Conservation (phyloP, 2,888 invertebrate species). For the Eristalinus sepulchralis region DNA sequence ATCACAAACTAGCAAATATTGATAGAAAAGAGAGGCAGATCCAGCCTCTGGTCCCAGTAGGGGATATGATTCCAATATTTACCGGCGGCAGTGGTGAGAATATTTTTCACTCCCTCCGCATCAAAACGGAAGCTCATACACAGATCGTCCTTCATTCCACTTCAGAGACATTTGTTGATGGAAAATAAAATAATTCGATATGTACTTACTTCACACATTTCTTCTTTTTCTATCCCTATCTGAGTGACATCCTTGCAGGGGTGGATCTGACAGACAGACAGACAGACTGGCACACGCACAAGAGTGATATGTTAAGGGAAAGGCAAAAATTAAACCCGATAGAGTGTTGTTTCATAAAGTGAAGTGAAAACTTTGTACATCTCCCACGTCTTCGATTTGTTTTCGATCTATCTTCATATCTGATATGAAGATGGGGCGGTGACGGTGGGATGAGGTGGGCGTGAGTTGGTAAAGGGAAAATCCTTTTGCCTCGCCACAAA, state of each 20-base stretch:
- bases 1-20: conserved; percentile 61
- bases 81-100: background rate
- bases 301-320: conserved; percentile 35
- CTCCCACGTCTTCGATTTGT: conserved; percentile 43
- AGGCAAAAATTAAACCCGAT: conserved; percentile 48
- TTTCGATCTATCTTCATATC: conserved; percentile 46
- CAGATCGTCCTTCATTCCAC: background rate
- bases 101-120: conserved; percentile 12
- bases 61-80: conserved; percentile 45
- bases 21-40: conserved; percentile 19
- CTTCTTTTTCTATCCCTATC: conserved; percentile 11
- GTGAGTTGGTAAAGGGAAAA: background rate
- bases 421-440: background rate
- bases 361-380: conserved; percentile 46
- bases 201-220: conserved; percentile 44
- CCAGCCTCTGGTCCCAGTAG: background rate
- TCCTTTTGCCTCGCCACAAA: background rate
- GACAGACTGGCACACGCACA: background rate
- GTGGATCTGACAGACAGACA: background rate
- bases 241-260: conserved; percentile 19
- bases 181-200: conserved; percentile 58
- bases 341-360: conserved; percentile 56
- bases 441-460: background rate
- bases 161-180: conserved; percentile 30
- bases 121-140: conserved; percentile 17